Evolutionary conservation across 2,113 vertebrate genomes (phyloP).

Genomic region (Sardina pilchardus): DNA sequence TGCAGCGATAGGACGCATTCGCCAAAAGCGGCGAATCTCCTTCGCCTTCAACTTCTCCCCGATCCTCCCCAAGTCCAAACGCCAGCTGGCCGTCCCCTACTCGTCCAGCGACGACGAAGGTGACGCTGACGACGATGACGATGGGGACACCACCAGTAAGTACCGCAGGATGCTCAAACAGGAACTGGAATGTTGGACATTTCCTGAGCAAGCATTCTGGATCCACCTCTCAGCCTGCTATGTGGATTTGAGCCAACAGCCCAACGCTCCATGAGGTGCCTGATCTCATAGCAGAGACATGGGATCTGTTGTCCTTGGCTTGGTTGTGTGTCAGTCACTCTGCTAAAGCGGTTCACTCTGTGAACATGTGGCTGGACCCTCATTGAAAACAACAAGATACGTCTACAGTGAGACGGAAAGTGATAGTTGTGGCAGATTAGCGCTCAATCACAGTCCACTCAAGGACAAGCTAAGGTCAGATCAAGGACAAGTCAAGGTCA

Average conservation of each 20-base stretch:
- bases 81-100: constrained; percentile 81
- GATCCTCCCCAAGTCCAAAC: constrained; percentile 89
- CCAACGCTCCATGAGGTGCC: too few relatives aligned
- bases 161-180: neutral
- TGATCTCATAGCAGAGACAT: neutral
- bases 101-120: constrained; percentile 86
- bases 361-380: too few relatives aligned
- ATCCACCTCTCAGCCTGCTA: too few relatives aligned
- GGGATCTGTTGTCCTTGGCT: neutral
- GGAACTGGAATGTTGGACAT: neutral
- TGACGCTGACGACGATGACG: constrained; percentile 83
- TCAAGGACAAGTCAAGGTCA: too few relatives aligned
- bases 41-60: constrained; percentile 92
- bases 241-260: too few relatives aligned
- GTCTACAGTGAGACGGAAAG: too few relatives aligned
- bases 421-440: too few relatives aligned
- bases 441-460: too few relatives aligned
- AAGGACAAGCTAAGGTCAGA: too few relatives aligned
- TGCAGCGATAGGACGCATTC: constrained; percentile 73
- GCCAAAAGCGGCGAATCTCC: constrained; percentile 82
- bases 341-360: too few relatives aligned
- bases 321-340: neutral
- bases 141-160: constrained; percentile 55
- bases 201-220: too few relatives aligned
- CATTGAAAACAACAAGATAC: too few relatives aligned